Conservation (phyloP, 2,113 vertebrate species). For the Fulica atra region DNA sequence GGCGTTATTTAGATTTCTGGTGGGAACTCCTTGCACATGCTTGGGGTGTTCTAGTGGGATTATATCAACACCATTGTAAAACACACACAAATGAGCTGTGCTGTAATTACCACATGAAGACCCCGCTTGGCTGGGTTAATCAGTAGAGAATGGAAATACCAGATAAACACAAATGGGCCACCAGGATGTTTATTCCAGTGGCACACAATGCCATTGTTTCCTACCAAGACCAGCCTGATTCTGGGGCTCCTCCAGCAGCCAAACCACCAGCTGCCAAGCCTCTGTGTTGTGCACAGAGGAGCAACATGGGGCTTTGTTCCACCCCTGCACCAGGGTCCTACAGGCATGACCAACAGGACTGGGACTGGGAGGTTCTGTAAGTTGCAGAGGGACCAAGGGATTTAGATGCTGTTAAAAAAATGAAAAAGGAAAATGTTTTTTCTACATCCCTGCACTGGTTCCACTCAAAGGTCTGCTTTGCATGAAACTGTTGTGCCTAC, state of each 20-base stretch:
- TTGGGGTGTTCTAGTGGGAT: slow-evolving; percentile 77
- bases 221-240: neutral
- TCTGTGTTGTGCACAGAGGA: neutral
- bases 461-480: neutral
- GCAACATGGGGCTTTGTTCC: neutral
- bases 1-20: slow-evolving; percentile 82
- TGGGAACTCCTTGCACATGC: slow-evolving; percentile 82
- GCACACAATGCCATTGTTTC: slow-evolving; percentile 41
- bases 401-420: neutral
- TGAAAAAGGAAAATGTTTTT: neutral
- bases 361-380: neutral
- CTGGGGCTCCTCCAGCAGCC: neutral
- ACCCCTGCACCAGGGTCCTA: neutral
- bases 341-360: neutral
- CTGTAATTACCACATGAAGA: slow-evolving; percentile 70
- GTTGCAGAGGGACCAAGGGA: neutral
- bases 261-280: neutral
- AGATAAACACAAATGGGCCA: slow-evolving; percentile 36
- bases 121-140: slow-evolving; percentile 45
- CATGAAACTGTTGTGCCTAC: neutral
- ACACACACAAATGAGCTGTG: slow-evolving; percentile 76
- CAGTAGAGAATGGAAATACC: slow-evolving; percentile 65
- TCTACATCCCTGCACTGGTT: neutral
- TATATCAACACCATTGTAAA: slow-evolving; percentile 84
- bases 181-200: slow-evolving; percentile 35